Percentiles rank a stretch among this genome's conserved stretches.
Evolutionary conservation across 2,797 vertebrate species (phyloP).

Genomic region (Tragopan temminckii): DNA sequence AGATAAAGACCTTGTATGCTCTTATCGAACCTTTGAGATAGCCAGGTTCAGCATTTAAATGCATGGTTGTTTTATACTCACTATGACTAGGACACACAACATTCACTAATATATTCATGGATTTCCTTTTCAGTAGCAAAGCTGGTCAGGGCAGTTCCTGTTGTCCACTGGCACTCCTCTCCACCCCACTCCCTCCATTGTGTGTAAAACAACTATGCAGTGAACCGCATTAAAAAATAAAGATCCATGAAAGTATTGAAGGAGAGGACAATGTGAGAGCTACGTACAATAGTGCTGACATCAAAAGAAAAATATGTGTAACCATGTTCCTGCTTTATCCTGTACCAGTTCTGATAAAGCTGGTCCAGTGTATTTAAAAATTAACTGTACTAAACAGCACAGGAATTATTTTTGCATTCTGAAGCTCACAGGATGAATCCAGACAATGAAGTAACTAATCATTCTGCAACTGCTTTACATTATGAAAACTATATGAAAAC

Average conservation of each 20-base stretch:
- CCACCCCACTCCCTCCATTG: not conserved
- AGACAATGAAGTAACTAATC: not conserved
- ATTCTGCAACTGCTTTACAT: not conserved
- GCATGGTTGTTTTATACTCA: not conserved
- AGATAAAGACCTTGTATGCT: not conserved
- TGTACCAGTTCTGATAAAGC: not conserved
- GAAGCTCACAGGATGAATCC: not conserved
- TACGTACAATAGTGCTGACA: not conserved
- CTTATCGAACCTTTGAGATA: not conserved
- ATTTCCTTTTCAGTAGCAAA: not conserved
- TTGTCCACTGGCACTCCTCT: not conserved
- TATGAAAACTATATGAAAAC: not conserved
- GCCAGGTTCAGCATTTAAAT: not conserved
- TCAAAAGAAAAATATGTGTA: not conserved
- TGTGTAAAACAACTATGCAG: not conserved
- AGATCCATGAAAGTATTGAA: not conserved
- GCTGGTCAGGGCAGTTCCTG: not conserved
- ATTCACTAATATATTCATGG: not conserved
- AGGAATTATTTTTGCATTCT: not conserved
- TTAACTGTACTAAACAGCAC: not conserved
- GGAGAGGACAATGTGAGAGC: not conserved
- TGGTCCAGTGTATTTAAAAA: not conserved
- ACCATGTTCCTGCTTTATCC: not conserved
- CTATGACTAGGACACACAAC: not conserved
- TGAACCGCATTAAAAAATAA: constrained; percentile 20